Evolutionary conservation across 2,113 vertebrate genomes (phyloP), one percentile per base, ranked within the genome.

Genomic region (Clarias gariepinus): DNA sequence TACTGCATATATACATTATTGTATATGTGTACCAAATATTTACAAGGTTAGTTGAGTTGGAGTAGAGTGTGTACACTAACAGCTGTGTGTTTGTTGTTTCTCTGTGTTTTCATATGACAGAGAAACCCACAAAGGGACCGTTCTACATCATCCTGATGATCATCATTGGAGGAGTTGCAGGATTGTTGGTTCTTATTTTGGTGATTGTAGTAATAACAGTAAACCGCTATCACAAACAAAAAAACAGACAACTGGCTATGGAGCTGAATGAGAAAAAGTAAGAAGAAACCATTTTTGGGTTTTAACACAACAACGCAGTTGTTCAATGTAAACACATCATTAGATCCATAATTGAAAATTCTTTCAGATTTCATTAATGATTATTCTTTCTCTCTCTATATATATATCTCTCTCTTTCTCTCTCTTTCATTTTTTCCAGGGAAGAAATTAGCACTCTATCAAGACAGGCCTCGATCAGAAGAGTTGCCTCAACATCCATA

Each of bases 391-490:
- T 69, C 66, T 69, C n/a, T 28, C n/a, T n/a, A n/a, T n/a, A n/a
- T n/a, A n/a, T n/a, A n/a, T n/a, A n/a, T 63, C 63, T 63, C 60
- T 71, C 3, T 66, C 41, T 74, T 7, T 86, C 25, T 83, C 11
- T 2, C 19, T 41, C 19, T 23, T 16, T n/a, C 19, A 52, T 16
- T 83, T 10, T 52, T 79, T 7, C 30, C 92, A 98, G 97, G 5
- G 95, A 97, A 88, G 96, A 98, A 92, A 96, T 98, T 83, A 92
- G 90, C 90, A 97, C 96, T 6, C 91, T 98, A 52, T 96, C 97
- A 47, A 91, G 97, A 84, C 96, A 98, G 84, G 96, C 97, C 15
- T 98, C 97, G 21, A 91, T 97, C 87, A 95, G 97, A 71, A 96
- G 96, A 53, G 91, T 98, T 61, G 96, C 96, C 90, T 97, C 96